Conservation (phyloP, 1,140 invertebrate species). For the Cherax quadricarinatus region DNA sequence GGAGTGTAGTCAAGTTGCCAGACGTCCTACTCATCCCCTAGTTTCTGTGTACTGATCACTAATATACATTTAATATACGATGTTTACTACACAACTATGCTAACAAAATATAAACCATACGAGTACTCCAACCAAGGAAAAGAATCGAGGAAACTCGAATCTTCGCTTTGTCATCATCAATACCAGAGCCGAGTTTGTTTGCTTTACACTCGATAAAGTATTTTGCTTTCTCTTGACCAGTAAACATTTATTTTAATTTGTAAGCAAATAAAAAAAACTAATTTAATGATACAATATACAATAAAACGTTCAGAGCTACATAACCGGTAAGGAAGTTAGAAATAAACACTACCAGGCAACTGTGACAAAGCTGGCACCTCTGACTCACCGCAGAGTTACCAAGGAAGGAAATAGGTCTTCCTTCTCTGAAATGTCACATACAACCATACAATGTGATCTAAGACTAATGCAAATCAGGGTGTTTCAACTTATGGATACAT, state of each 20-base stretch:
- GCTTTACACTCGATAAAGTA: background rate
- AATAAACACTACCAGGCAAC: constrained; percentile 16
- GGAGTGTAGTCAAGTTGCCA: background rate
- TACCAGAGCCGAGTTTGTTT: background rate
- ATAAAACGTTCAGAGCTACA: background rate
- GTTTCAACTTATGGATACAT: background rate
- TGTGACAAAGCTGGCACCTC: constrained; percentile 44
- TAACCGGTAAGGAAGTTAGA: background rate
- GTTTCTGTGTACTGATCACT: no score
- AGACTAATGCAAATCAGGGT: no score
- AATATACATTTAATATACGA: no score
- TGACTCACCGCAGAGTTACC: constrained; percentile 54
- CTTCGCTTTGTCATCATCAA: background rate
- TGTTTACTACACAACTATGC: background rate
- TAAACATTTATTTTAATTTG: background rate
- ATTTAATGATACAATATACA: background rate
- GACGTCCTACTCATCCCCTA: background rate
- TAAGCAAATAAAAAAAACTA: background rate
- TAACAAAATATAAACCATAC: background rate
- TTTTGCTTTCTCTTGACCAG: background rate
- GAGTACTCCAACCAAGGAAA: background rate
- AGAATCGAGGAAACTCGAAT: background rate
- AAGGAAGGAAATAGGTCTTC: constrained; percentile 15
- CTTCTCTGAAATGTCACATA: background rate
- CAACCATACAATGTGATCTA: background rate